Percentiles rank a stretch among this genome's conserved stretches.
Conservation (phyloP, 2,888 invertebrate genomes). For the Podotricha telesiphe region DNA sequence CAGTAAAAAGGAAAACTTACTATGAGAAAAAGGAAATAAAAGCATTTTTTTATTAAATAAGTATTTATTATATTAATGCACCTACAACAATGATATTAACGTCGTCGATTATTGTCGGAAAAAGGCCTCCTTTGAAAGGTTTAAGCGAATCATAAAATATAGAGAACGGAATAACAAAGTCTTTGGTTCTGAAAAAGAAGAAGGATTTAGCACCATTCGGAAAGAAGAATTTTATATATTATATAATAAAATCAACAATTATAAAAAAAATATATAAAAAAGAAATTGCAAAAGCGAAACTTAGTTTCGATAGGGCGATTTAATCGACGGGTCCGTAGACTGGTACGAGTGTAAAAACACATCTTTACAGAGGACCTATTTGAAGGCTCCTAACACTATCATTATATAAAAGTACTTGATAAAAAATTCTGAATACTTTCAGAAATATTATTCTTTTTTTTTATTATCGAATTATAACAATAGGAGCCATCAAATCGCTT, state of each 20-base stretch:
- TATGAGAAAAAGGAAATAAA: constrained; percentile 50
- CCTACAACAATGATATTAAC: constrained; percentile 64
- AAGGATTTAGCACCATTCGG: constrained; percentile 74
- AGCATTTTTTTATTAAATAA: constrained; percentile 78
- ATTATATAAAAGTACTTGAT: no score
- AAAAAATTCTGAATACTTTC: no score
- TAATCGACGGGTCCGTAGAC: no score
- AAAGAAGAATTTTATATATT: constrained; percentile 49
- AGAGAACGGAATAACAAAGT: constrained; percentile 55
- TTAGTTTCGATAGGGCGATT: constrained; percentile 49
- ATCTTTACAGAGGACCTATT: no score
- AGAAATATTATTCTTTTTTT: no score
- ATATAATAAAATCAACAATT: constrained; percentile 53
- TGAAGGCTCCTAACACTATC: no score
- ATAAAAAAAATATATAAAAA: constrained; percentile 45
- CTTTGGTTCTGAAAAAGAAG: constrained; percentile 75
- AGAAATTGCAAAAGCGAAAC: constrained; percentile 45
- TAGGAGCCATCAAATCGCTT: no score
- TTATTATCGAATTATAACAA: no score
- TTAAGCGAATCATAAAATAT: constrained; percentile 51
- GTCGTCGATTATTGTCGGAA: constrained; percentile 66
- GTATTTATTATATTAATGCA: constrained; percentile 76
- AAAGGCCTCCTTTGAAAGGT: constrained; percentile 60
- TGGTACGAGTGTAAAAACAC: no score
- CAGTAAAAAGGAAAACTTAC: no score